A percentile compares a stretch with the other conserved stretches of the same genome.
Conservation (phyloP, 2,113 vertebrate species). For the Zeus faber region DNA sequence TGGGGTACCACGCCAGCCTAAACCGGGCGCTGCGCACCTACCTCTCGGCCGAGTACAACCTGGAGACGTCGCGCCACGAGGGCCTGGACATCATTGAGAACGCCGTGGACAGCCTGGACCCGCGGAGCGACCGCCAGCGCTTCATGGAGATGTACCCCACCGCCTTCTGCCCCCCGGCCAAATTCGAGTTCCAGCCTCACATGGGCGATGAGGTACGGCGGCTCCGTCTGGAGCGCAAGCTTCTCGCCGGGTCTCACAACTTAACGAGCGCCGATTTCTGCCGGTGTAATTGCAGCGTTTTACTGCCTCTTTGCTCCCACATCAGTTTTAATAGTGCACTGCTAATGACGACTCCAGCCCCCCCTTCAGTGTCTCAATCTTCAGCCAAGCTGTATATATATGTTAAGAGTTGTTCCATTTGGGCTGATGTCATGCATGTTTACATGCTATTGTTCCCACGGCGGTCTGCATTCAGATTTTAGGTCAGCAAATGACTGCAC, state of each 20-base stretch:
- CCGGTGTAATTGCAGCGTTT: conserved; percentile 45
- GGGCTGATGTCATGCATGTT: conserved; percentile 56
- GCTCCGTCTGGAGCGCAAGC: neutral
- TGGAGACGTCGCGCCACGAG: conserved; percentile 97
- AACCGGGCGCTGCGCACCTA: conserved; percentile 94
- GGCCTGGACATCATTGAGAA: conserved; percentile 98
- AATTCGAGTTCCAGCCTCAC: conserved; percentile 96
- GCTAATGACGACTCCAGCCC: conserved; percentile 44
- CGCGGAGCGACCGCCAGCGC: conserved; percentile 93
- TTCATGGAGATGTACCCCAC: conserved; percentile 98
- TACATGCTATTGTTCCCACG: conserved; percentile 23
- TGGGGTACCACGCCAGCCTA: conserved; percentile 95
- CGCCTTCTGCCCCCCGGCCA: conserved; percentile 92
- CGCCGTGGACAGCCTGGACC: conserved; percentile 95
- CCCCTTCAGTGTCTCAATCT: conserved; percentile 32
- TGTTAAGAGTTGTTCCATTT: conserved; percentile 42
- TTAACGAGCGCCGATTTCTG: conserved; percentile 40
- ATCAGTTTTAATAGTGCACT: conserved; percentile 36
- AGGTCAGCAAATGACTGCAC: conserved; percentile 4
- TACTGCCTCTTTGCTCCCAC: conserved; percentile 33
- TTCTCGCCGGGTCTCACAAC: no score
- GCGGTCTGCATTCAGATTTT: conserved; percentile 28
- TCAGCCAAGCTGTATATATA: conserved; percentile 34
- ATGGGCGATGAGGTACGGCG: conserved; percentile 95
- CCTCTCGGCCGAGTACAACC: conserved; percentile 96